phyloP scores from a whole-genome alignment of 64 coral and sea anemone species.

The Actinia equina region DNA sequence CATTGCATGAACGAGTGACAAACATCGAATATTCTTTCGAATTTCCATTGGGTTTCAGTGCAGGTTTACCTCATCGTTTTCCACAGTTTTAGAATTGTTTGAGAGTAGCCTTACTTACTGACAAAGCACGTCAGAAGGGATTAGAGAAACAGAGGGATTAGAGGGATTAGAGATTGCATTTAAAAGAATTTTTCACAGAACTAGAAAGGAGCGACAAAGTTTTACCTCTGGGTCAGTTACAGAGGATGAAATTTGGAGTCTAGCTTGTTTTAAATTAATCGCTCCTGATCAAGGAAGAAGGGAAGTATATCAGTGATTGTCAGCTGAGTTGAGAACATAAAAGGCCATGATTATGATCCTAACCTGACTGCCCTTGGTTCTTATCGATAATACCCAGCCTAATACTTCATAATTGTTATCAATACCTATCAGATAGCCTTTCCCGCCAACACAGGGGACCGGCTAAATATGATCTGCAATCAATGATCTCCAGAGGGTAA shows the following conservation, averaged over 20 bases:
- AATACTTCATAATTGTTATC: not conserved
- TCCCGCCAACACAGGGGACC: not conserved
- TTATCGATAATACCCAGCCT: not conserved
- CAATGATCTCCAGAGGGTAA: not conserved
- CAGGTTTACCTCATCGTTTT: not conserved
- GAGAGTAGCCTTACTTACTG: not conserved
- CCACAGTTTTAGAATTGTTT: not conserved
- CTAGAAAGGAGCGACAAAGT: too few species aligned
- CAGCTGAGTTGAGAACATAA: not conserved
- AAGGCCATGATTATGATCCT: not conserved
- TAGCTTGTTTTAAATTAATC: not conserved
- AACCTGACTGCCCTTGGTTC: not conserved
- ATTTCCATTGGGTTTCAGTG: not conserved
- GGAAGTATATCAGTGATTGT: not conserved
- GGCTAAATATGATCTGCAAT: not conserved
- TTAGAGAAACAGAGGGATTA: not conserved
- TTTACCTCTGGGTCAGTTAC: too few species aligned
- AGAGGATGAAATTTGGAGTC: not conserved
- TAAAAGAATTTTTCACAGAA: not conserved
- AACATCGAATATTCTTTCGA: not conserved
- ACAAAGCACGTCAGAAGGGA: not conserved
- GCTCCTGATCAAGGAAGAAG: not conserved
- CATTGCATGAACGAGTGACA: too few species aligned
- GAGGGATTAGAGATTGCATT: not conserved
- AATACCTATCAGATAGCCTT: not conserved